Conservation (phyloP, 1,140 invertebrate genomes). For the Ceratosolen fusciceps region DNA sequence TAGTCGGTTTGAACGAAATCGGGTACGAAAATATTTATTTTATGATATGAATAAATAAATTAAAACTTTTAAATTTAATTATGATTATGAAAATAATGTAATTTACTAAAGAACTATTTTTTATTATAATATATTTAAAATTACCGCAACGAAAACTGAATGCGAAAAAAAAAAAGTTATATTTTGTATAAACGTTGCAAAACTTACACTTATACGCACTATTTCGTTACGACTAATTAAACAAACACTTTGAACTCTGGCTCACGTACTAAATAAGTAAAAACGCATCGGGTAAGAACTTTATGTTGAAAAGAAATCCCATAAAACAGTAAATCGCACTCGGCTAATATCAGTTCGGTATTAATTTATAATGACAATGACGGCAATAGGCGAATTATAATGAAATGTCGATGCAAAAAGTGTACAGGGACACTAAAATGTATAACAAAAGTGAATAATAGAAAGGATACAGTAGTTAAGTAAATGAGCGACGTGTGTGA, state of each 20-base stretch:
- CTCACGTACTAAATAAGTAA: neutral
- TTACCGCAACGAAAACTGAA: too few species aligned
- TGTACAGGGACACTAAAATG: neutral
- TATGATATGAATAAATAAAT: too few species aligned
- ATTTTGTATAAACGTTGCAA: neutral
- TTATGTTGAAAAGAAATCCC: neutral
- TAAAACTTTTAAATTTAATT: too few species aligned
- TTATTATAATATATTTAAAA: too few species aligned
- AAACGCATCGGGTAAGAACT: neutral
- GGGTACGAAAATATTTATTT: too few species aligned
- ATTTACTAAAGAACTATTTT: too few species aligned
- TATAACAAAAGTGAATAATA: neutral
- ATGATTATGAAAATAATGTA: too few species aligned
- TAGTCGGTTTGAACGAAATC: too few species aligned
- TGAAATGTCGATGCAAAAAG: neutral
- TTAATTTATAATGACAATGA: neutral
- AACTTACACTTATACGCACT: neutral
- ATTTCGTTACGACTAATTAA: neutral
- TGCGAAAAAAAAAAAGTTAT: neutral
- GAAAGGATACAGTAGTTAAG: neutral
- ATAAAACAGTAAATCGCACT: neutral
- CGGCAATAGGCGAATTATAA: neutral
- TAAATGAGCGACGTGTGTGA: conserved; percentile 26
- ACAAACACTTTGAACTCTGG: neutral
- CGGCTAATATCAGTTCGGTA: neutral